Evolutionary conservation across 2,888 invertebrate species (phyloP).

Genomic region (Eulithis prunata): DNA sequence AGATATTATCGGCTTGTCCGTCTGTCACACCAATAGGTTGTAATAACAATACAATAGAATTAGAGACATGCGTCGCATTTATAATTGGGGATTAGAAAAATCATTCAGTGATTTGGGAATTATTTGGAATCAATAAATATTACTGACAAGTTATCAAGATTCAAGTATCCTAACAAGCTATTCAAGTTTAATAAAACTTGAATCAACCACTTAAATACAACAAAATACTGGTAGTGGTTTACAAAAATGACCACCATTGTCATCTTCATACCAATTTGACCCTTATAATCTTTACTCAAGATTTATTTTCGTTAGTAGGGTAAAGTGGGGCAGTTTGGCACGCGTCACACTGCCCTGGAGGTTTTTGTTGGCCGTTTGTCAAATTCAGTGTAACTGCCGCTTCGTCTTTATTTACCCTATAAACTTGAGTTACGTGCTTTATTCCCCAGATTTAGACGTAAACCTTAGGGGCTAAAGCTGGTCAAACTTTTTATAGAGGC

Average conservation of each 20-base stretch:
- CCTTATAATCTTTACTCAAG: not conserved
- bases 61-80: constrained; percentile 43
- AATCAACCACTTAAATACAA: too few relatives aligned
- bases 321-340: constrained; percentile 48
- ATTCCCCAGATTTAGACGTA: constrained; percentile 44
- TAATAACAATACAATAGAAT: constrained; percentile 56
- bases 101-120: constrained; percentile 42
- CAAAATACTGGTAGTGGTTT: too few relatives aligned
- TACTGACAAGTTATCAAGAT: constrained; percentile 18
- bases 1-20: constrained; percentile 57
- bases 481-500: constrained; percentile 44
- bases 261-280: constrained; percentile 9
- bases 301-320: constrained; percentile 20
- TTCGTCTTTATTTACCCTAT: constrained; percentile 53
- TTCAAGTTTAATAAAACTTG: not conserved
- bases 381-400: constrained; percentile 39
- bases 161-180: constrained; percentile 14
- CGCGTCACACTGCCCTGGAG: constrained; percentile 35
- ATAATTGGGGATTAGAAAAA: constrained; percentile 48
- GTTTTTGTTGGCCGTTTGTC: constrained; percentile 37
- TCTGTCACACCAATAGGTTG: constrained; percentile 50
- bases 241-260: not conserved
- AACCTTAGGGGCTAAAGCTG: constrained; percentile 42
- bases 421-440: constrained; percentile 51
- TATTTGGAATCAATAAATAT: constrained; percentile 27